A percentile compares a stretch with the other conserved stretches of the same genome.
Conservation (phyloP, 2,113 vertebrate species). For the Python bivittatus region DNA sequence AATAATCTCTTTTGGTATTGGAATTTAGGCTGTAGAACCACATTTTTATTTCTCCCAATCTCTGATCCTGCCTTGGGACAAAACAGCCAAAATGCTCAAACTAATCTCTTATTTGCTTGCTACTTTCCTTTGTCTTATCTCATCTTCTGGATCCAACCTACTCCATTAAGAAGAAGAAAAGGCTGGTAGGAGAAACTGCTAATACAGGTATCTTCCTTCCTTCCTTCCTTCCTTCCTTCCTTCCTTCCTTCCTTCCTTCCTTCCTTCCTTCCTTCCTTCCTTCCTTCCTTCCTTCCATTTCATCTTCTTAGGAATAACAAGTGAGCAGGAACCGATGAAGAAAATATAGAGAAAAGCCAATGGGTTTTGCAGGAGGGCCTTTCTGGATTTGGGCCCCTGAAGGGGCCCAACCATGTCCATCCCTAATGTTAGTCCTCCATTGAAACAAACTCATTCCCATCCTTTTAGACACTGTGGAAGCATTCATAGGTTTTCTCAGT, state of each 20-base stretch:
- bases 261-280: background rate
- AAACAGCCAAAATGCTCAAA: background rate
- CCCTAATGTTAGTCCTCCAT: background rate
- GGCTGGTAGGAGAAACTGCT: background rate
- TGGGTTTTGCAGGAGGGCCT: background rate
- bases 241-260: background rate
- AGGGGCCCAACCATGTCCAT: background rate
- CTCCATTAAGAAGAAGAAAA: background rate
- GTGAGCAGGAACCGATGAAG: background rate
- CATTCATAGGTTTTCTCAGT: background rate
- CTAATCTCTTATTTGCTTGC: background rate
- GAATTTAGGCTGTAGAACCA: background rate
- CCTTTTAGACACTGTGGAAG: background rate
- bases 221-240: background rate
- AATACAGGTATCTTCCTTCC: background rate
- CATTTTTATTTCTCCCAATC: background rate
- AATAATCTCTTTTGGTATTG: background rate
- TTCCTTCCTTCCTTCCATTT: background rate
- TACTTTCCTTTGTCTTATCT: background rate
- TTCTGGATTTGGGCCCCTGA: background rate
- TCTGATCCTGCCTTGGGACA: background rate
- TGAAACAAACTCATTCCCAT: background rate
- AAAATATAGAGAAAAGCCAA: background rate
- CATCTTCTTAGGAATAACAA: no score
- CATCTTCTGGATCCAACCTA: background rate